Percentiles rank a stretch among this genome's conserved stretches.
Evolutionary conservation across 1,140 invertebrate species (phyloP).

Genomic region (Camponotus floridanus): DNA sequence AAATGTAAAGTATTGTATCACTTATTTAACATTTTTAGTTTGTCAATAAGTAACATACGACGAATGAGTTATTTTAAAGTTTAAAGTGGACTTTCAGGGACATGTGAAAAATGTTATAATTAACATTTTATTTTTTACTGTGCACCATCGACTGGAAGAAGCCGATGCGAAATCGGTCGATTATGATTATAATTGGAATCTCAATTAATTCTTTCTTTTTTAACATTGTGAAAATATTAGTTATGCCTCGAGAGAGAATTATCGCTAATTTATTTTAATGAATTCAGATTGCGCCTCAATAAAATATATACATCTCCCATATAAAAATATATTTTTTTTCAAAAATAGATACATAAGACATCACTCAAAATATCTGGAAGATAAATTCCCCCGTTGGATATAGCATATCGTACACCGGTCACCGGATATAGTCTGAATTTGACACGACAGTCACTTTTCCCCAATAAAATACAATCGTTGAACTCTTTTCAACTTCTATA

Average conservation of each 20-base stretch:
- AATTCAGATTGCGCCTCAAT: background rate
- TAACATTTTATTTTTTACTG: no score
- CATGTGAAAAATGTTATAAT: no score
- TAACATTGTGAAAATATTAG: background rate
- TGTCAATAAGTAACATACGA: no score
- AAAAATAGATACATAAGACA: background rate
- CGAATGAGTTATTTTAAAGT: no score
- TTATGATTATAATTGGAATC: constrained; percentile 50
- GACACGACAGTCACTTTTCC: background rate
- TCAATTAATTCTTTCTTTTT: background rate
- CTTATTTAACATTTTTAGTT: no score
- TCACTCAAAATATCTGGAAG: background rate
- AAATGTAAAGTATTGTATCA: no score
- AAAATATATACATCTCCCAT: background rate
- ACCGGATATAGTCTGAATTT: background rate
- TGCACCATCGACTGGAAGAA: constrained; percentile 72
- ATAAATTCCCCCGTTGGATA: background rate
- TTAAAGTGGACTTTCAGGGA: no score
- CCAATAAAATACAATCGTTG: constrained; percentile 21
- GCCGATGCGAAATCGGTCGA: constrained; percentile 55
- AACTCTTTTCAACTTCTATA: constrained; percentile 1
- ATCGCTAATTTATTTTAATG: background rate
- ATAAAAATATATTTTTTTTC: background rate
- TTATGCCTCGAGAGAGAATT: background rate
- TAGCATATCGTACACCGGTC: no score